A percentile compares a stretch with the other conserved stretches of the same genome.
These are phyloP conservation scores for Hemichromis elongatus DNA, from an alignment of 2,113 vertebrate genomes.

Conservation along the genomic window DNA sequence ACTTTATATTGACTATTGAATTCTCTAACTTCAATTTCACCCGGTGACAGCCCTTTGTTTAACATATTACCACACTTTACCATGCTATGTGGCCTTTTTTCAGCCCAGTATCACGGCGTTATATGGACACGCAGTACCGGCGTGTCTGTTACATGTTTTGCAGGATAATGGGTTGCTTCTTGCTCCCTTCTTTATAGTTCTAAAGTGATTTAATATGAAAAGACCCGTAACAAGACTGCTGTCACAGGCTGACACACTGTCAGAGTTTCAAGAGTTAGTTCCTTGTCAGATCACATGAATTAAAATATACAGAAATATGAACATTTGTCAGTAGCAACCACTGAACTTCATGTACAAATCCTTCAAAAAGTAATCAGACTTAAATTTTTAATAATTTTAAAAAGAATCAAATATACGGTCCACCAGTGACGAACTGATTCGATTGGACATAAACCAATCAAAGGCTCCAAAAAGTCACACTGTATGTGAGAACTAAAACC, in stretches of 20 bases:
- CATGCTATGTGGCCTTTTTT: accelerated
- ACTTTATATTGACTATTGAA: background rate
- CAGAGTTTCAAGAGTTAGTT: background rate
- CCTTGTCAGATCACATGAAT: background rate
- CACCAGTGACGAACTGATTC: background rate
- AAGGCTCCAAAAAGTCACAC: background rate
- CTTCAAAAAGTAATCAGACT: background rate
- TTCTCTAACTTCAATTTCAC: background rate
- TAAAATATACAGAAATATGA: background rate
- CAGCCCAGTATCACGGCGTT: accelerated
- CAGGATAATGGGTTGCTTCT: background rate
- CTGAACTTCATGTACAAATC: background rate
- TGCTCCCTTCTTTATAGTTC: background rate
- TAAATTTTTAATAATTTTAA: background rate
- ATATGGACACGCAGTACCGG: background rate
- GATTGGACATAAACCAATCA: background rate
- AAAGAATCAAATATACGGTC: background rate
- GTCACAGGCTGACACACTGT: background rate
- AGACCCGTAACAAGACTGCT: background rate
- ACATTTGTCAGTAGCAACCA: background rate
- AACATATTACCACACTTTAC: background rate
- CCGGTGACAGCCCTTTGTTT: background rate
- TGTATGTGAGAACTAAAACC: background rate
- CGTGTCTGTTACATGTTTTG: background rate
- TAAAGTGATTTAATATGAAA: background rate